Conservation (phyloP, 2,113 vertebrate genomes). For the Phalacrocorax pelagicus region DNA sequence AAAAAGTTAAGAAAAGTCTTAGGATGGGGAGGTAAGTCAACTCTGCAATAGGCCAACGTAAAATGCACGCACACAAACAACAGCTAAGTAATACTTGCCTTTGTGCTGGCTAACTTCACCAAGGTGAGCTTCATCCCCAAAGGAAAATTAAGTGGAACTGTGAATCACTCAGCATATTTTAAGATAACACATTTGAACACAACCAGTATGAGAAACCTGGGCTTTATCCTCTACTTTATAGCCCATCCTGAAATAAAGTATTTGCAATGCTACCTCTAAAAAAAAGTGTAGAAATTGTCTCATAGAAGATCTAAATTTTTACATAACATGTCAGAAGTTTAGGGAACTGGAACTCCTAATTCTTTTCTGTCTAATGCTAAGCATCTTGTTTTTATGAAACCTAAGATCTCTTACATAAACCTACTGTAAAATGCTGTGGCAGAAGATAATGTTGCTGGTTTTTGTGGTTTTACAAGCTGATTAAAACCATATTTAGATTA, state of each 20-base stretch:
- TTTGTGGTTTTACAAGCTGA: background rate
- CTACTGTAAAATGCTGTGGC: background rate
- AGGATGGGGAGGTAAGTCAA: background rate
- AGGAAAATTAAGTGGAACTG: background rate
- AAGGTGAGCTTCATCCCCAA: background rate
- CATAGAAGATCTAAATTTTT: background rate
- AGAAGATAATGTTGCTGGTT: background rate
- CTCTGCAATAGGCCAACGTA: background rate
- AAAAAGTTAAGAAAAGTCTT: background rate
- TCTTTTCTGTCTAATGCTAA: background rate
- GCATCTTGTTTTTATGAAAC: background rate
- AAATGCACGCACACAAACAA: background rate
- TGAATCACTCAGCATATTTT: background rate
- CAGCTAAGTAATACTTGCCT: background rate
- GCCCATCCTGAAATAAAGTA: background rate
- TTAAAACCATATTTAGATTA: background rate
- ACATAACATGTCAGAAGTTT: background rate
- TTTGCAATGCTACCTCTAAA: background rate
- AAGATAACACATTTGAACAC: background rate
- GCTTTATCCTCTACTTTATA: background rate
- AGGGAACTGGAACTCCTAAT: background rate
- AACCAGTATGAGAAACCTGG: background rate
- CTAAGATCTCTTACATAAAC: background rate
- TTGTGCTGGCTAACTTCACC: background rate
- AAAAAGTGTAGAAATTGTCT: background rate